Percentiles rank a stretch among this genome's conserved stretches.
Conservation (phyloP, 2,888 invertebrate species). For the Drosophila conformis region DNA sequence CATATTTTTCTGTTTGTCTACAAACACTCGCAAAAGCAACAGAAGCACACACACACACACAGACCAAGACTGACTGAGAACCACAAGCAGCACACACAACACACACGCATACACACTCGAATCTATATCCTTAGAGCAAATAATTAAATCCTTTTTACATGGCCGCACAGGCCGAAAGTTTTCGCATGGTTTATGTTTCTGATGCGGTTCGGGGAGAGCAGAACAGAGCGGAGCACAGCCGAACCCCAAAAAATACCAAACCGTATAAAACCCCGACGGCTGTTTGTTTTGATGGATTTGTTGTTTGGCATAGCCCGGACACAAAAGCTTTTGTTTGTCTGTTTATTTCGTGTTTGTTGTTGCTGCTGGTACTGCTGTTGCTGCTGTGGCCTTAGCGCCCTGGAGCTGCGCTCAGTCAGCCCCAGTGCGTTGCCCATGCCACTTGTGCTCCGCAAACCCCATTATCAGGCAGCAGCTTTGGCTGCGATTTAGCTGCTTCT, state of each 20-base stretch:
- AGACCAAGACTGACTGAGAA: slow-evolving; percentile 26
- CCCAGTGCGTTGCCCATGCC: slow-evolving; percentile 9
- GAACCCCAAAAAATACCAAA: slow-evolving; percentile 32
- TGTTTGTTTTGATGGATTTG: slow-evolving; percentile 83
- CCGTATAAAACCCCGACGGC: slow-evolving; percentile 64
- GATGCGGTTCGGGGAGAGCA: slow-evolving; percentile 38
- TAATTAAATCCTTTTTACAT: slow-evolving; percentile 84
- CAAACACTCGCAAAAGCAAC: slow-evolving; percentile 57
- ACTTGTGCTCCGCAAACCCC: slow-evolving; percentile 11
- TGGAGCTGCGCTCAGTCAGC: slow-evolving; percentile 45
- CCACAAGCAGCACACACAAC: slow-evolving; percentile 36
- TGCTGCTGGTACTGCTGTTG: slow-evolving; percentile 43
- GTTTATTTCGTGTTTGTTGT: slow-evolving; percentile 71
- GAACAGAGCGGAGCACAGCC: neutral
- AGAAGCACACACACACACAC: slow-evolving; percentile 29
- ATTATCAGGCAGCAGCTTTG: slow-evolving; percentile 32
- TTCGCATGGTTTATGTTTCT: slow-evolving; percentile 41
- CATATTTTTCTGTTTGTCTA: slow-evolving; percentile 68
- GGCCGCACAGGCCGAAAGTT: slow-evolving; percentile 73
- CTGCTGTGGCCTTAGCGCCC: slow-evolving; percentile 55
- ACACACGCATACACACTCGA: slow-evolving; percentile 12
- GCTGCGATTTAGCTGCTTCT: slow-evolving; percentile 53
- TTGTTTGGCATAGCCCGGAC: slow-evolving; percentile 56
- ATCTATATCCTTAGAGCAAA: slow-evolving; percentile 79
- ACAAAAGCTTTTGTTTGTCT: slow-evolving; percentile 80